A percentile compares a stretch with the other conserved stretches of the same genome.
These are phyloP conservation scores for Lepus oiostolus DNA, from an alignment of 2,797 vertebrate species.

Conservation along the genomic window DNA sequence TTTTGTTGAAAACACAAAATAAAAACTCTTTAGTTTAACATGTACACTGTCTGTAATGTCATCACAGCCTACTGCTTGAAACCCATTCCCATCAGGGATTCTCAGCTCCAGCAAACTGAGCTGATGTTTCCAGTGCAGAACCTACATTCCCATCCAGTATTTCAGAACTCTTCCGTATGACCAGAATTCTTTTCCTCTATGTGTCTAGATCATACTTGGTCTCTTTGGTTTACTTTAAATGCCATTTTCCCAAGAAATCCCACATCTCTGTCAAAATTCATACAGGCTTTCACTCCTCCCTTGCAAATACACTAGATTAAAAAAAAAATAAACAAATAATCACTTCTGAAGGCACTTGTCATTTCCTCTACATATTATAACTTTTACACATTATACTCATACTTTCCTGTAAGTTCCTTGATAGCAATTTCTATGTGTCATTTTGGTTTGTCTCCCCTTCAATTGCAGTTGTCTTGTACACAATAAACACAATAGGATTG, in stretches of 20 bases:
- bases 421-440: constrained; percentile 53
- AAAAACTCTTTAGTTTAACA: not conserved
- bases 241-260: constrained; percentile 19
- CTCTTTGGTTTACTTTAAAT: not conserved
- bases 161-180: not conserved
- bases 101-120: not conserved
- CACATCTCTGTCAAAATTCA: not conserved
- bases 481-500: not conserved
- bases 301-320: not conserved
- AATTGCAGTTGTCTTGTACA: not conserved
- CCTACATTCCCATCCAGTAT: constrained; percentile 4
- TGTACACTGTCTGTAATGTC: not conserved
- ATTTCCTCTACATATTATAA: not conserved
- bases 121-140: not conserved
- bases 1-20: too few relatives aligned
- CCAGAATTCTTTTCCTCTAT: not conserved
- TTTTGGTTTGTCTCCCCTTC: not conserved
- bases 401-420: constrained; percentile 26
- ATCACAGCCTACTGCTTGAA: not conserved
- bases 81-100: not conserved
- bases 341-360: not conserved
- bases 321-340: not conserved
- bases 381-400: not conserved
- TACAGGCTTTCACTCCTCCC: not conserved
- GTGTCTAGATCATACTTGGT: not conserved